Evolutionary conservation across 2,797 vertebrate genomes (phyloP).

Genomic region (Balearica regulorum): DNA sequence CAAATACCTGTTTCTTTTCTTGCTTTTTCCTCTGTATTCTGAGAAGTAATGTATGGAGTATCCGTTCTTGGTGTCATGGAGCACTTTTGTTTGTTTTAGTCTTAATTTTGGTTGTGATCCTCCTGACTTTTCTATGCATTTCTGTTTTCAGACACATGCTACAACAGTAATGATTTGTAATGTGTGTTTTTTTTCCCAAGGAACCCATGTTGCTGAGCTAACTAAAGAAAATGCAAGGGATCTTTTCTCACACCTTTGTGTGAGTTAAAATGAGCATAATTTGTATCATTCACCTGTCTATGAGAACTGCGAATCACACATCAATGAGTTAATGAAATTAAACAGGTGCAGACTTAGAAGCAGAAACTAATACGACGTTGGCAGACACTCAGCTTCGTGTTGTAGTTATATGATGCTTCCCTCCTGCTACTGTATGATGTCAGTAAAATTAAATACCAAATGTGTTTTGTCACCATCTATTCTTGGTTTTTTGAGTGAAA

Average conservation of each 20-base stretch:
- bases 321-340: slow-evolving; percentile 23
- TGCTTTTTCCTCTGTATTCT: not conserved
- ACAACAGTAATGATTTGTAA: not conserved
- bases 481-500: not conserved
- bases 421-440: slow-evolving; percentile 43
- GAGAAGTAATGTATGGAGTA: not conserved
- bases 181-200: not conserved
- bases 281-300: not conserved
- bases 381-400: slow-evolving; percentile 9
- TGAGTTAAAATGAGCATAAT: not conserved
- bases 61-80: not conserved
- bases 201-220: not conserved
- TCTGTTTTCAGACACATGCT: slow-evolving; percentile 33
- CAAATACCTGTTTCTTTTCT: not conserved
- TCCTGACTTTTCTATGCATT: slow-evolving; percentile 28
- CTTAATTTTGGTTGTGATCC: slow-evolving; percentile 24
- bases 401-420: slow-evolving; percentile 48
- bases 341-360: slow-evolving; percentile 54
- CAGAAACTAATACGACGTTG: slow-evolving; percentile 44
- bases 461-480: slow-evolving; percentile 40
- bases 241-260: not conserved
- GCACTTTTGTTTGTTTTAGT: not conserved
- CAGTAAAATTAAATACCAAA: slow-evolving; percentile 48
- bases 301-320: not conserved
- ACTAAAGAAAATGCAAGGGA: not conserved